Percentiles rank a stretch among this genome's conserved stretches.
These are phyloP conservation scores for Anguilla megastoma DNA, from an alignment of 2,797 vertebrate species.

Conservation along the genomic window DNA sequence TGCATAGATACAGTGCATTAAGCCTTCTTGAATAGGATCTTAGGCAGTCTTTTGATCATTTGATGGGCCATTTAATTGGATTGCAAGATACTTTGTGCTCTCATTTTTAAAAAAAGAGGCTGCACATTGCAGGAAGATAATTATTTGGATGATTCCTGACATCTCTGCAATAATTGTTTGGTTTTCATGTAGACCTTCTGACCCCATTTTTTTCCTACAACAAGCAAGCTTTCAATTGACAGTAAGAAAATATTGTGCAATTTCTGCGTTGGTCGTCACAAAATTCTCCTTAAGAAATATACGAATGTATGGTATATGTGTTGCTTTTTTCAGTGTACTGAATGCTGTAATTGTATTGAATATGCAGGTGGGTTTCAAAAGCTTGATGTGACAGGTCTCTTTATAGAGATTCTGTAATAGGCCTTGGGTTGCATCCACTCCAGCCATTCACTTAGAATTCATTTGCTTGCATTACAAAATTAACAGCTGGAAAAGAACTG, in stretches of 20 bases:
- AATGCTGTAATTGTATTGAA: not conserved
- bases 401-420: not conserved
- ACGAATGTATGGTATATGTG: not conserved
- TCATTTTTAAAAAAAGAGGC: not conserved
- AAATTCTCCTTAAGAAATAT: not conserved
- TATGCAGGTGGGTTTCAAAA: not conserved
- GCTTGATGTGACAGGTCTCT: not conserved
- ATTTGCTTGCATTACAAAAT: constrained; percentile 1
- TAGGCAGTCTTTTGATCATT: not conserved
- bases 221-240: not conserved
- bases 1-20: not conserved
- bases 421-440: not conserved
- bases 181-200: not conserved
- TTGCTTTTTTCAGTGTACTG: not conserved
- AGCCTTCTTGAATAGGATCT: not conserved
- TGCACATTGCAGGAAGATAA: not conserved
- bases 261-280: not conserved
- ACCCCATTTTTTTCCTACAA: not conserved
- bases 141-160: not conserved
- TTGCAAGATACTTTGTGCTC: not conserved
- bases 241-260: not conserved
- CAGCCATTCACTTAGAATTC: constrained; percentile 17
- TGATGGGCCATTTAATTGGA: not conserved
- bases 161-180: not conserved
- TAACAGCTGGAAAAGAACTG: constrained; percentile 24